Evolutionary conservation across 64 coral and sea anemone genomes (phyloP), one percentile per base, ranked within the genome.

Genomic region (Montipora efflorescens): DNA sequence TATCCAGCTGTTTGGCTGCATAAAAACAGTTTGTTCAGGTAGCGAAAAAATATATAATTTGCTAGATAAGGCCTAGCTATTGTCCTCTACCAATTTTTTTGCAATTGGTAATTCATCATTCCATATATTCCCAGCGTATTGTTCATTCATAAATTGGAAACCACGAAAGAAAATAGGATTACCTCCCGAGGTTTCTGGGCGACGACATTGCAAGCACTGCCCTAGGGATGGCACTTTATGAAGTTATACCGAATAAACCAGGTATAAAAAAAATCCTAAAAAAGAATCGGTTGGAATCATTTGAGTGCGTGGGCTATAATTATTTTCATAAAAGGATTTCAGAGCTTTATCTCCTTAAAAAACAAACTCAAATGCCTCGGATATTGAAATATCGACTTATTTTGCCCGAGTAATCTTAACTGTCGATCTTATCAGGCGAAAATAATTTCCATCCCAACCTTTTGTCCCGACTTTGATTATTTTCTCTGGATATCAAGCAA

Each of bases 41-140:
- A 70, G 82, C n/a, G 82, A 72, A 72, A 59, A 86, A 86, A 86
- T 86, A 86, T 86, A 86, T 86, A 86, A 86, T 86, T 86, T 86
- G 71, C 82, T 12, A 86, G 66, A 86, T 86, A 86, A 86, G 44
- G 46, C 82, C 67, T 50, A 86, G 45, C 66, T n/a, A 71, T 86
- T 86, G 82, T 86, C 62, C 71, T 86, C 8, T 18, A 2, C 10
- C 19, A 64, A 36, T 10, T 72, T 72, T 49, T 68, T 86, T 12
- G 62, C 62, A 86, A 71, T 86, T 86, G 66, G 15, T 86, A 70
- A 86, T 86, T 86, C 19, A 71, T 45, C 46, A 86, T 86, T 86
- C 82, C 67, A 8, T 6, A 48, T 71, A 71, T 36, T 64, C 11
- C 51, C 20, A 59, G 10, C 21, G 44, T 83, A 83, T 83, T 83